phyloP scores from a whole-genome alignment of 2,888 invertebrate genomes.

The Dryobotodes eremita region DNA sequence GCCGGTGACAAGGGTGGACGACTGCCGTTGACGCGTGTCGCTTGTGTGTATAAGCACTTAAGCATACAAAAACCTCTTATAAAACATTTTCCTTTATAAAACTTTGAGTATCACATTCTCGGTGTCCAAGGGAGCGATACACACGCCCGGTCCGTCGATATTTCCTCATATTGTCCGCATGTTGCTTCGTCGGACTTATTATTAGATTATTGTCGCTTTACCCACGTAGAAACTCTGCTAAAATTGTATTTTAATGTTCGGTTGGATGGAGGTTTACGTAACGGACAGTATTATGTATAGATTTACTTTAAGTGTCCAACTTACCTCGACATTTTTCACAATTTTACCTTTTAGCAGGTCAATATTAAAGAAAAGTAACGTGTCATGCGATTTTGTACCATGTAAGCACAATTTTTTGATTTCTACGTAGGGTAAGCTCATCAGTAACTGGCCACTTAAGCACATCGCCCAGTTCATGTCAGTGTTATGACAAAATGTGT shows the following conservation, averaged over 20 bases:
- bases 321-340: background rate
- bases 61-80: too few species aligned
- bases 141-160: conserved; percentile 16
- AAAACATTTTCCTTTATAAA: background rate
- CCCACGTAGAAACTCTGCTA: conserved; percentile 36
- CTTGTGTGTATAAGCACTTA: too few species aligned
- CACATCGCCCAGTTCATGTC: too few species aligned
- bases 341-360: background rate
- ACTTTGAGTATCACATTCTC: conserved; percentile 36
- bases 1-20: too few species aligned
- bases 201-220: conserved; percentile 57
- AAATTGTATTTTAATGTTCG: conserved; percentile 27
- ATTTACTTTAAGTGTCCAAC: background rate
- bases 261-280: conserved; percentile 16
- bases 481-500: too few species aligned
- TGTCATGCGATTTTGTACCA: background rate
- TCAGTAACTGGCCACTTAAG: too few species aligned
- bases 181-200: conserved; percentile 45
- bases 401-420: background rate
- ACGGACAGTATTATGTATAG: background rate
- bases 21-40: too few species aligned
- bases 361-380: background rate
- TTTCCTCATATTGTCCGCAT: conserved; percentile 41
- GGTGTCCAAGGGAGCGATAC: conserved; percentile 27
- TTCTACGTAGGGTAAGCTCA: too few species aligned